Percentiles rank a stretch among this genome's conserved stretches.
Conservation (phyloP, 2,888 invertebrate species). For the Orthosia incerta region DNA sequence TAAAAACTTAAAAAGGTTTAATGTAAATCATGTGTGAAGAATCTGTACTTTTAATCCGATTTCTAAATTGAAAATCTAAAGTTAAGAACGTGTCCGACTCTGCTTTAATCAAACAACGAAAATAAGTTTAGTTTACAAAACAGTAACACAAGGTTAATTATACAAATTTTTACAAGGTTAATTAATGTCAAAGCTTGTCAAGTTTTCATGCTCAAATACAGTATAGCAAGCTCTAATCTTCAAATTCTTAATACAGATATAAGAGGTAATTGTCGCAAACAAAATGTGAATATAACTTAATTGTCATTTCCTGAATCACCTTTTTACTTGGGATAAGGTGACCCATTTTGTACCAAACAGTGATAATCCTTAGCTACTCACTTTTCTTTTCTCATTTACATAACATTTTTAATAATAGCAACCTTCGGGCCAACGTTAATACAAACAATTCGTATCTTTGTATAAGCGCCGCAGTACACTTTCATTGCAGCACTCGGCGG, state of each 20-base stretch:
- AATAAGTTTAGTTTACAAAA: no score
- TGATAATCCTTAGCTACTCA: neutral
- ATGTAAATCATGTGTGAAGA: no score
- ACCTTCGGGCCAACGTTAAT: constrained; percentile 10
- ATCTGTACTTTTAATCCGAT: no score
- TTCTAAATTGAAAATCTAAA: no score
- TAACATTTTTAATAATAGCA: constrained; percentile 48
- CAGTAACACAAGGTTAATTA: no score
- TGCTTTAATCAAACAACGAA: no score
- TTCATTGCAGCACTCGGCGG: constrained; percentile 35
- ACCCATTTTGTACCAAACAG: constrained; percentile 8
- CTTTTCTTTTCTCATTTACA: constrained; percentile 41
- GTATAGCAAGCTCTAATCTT: no score
- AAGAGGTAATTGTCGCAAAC: no score
- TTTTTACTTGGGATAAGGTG: neutral
- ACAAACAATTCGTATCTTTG: constrained; percentile 27
- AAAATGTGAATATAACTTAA: neutral
- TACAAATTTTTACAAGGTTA: no score
- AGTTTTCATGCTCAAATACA: no score
- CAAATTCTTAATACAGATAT: neutral
- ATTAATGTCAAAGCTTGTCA: no score
- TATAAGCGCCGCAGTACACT: constrained; percentile 29
- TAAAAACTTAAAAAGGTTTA: neutral
- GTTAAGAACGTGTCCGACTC: no score
- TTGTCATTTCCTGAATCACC: neutral